Conservation (phyloP, 2,797 vertebrate species). For the Xiphophorus birchmanni region DNA sequence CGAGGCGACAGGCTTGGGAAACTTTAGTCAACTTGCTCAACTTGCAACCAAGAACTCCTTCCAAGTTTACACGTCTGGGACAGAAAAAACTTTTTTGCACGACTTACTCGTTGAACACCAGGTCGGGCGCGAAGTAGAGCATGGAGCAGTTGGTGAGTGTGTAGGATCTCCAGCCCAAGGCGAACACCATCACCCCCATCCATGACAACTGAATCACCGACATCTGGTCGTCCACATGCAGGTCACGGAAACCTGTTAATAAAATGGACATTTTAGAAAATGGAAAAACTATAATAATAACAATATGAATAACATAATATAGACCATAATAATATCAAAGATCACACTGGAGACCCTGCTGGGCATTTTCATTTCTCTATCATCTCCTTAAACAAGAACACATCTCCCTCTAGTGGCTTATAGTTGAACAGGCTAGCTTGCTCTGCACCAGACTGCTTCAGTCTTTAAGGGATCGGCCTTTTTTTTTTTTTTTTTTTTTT, state of each 20-base stretch:
- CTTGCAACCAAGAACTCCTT: not conserved
- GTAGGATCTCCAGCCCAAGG: slow-evolving; percentile 94
- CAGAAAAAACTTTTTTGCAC: not conserved
- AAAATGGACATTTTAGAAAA: not conserved
- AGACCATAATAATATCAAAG: not conserved
- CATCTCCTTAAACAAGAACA: slow-evolving; percentile 34
- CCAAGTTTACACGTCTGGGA: not conserved
- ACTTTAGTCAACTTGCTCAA: slow-evolving; percentile 16
- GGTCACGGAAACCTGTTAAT: slow-evolving; percentile 88
- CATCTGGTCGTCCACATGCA: slow-evolving; percentile 96
- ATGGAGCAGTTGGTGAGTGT: slow-evolving; percentile 91
- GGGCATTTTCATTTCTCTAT: slow-evolving; percentile 11
- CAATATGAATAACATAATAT: not conserved
- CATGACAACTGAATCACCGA: slow-evolving; percentile 94
- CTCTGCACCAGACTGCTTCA: not conserved
- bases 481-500: not conserved
- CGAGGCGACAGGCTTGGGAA: not conserved
- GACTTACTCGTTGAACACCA: slow-evolving; percentile 98
- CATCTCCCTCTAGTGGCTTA: slow-evolving; percentile 70
- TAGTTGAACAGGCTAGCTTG: slow-evolving; percentile 21
- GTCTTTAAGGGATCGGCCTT: not conserved
- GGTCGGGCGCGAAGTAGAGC: slow-evolving; percentile 95
- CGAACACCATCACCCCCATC: slow-evolving; percentile 97
- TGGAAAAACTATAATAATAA: not conserved
- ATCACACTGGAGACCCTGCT: not conserved